Percentiles rank a stretch among this genome's conserved stretches.
These are phyloP conservation scores for Halcyon senegalensis DNA, from an alignment of 2,113 vertebrate genomes.

Conservation along the genomic window DNA sequence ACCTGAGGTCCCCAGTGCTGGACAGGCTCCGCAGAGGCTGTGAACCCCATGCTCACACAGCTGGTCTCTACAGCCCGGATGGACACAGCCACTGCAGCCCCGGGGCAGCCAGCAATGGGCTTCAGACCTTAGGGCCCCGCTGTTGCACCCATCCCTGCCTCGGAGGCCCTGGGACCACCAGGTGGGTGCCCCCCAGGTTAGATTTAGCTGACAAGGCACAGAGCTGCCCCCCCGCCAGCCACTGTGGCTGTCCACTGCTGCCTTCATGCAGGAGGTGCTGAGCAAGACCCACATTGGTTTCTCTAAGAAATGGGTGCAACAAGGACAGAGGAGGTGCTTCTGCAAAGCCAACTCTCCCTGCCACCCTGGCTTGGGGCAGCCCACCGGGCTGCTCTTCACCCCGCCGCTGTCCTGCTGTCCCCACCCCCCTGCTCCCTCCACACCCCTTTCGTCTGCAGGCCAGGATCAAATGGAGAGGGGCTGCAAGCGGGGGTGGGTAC, in stretches of 20 bases:
- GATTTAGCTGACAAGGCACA: not conserved
- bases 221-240: fast-evolving
- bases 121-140: fast-evolving
- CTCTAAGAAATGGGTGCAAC: not conserved
- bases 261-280: not conserved
- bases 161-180: not conserved
- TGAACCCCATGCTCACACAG: not conserved
- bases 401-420: too few species aligned
- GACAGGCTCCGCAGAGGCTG: not conserved
- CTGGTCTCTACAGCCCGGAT: fast-evolving
- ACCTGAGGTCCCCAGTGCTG: not conserved
- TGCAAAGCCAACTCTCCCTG: not conserved
- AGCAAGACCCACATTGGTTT: not conserved
- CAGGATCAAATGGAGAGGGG: not conserved
- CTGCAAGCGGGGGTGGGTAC: not conserved
- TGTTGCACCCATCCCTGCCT: not conserved
- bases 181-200: not conserved
- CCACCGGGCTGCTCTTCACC: not conserved
- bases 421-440: fast-evolving
- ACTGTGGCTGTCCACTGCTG: not conserved
- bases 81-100: not conserved
- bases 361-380: fast-evolving
- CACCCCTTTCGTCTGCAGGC: not conserved
- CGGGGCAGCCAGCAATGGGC: not conserved
- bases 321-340: fast-evolving